These are phyloP conservation scores for Drosophila biarmipes DNA, from an alignment of 1,140 invertebrate genomes.

Conservation along the genomic window DNA sequence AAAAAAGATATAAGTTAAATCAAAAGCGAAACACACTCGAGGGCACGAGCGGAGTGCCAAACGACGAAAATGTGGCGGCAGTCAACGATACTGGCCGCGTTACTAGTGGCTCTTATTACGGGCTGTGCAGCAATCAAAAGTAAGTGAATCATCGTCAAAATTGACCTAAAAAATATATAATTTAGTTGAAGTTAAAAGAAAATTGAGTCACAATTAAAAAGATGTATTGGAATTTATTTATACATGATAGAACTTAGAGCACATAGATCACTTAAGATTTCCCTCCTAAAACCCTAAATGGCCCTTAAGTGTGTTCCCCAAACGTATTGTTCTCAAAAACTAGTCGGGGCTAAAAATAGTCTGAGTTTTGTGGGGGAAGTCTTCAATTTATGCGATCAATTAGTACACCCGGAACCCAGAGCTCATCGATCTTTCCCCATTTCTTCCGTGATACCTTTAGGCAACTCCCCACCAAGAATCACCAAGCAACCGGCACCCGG, in stretches of 20 bases:
- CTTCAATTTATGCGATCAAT: slow-evolving; percentile 72
- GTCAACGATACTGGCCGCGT: slow-evolving; percentile 80
- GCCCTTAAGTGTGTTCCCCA: slow-evolving; percentile 2
- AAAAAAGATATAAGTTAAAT: slow-evolving; percentile 28
- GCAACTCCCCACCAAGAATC: slow-evolving; percentile 94
- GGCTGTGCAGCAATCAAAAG: slow-evolving; percentile 65
- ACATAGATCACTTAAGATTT: slow-evolving; percentile 34
- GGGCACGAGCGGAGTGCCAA: slow-evolving; percentile 21
- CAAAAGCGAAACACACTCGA: slow-evolving; percentile 14
- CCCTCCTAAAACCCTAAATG: background rate
- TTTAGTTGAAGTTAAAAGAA: too few species aligned
- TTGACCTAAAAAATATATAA: too few species aligned
- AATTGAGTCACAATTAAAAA: too few species aligned
- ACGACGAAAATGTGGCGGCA: slow-evolving; percentile 76
- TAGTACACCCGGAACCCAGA: slow-evolving; percentile 35
- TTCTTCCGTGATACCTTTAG: slow-evolving; percentile 81
- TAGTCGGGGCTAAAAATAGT: slow-evolving; percentile 49
- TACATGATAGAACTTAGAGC: background rate
- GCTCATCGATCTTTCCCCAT: slow-evolving; percentile 11
- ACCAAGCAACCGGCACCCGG: slow-evolving; percentile 95
- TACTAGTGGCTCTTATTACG: slow-evolving; percentile 71
- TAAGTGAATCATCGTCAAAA: too few species aligned
- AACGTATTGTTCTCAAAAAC: slow-evolving; percentile 16
- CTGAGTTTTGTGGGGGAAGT: background rate
- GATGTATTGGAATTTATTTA: slow-evolving; percentile 8